A percentile compares a stretch with the other conserved stretches of the same genome.
phyloP scores from a whole-genome alignment of 2,113 vertebrate genomes.

The Pseudolaguvia tuberculata region DNA sequence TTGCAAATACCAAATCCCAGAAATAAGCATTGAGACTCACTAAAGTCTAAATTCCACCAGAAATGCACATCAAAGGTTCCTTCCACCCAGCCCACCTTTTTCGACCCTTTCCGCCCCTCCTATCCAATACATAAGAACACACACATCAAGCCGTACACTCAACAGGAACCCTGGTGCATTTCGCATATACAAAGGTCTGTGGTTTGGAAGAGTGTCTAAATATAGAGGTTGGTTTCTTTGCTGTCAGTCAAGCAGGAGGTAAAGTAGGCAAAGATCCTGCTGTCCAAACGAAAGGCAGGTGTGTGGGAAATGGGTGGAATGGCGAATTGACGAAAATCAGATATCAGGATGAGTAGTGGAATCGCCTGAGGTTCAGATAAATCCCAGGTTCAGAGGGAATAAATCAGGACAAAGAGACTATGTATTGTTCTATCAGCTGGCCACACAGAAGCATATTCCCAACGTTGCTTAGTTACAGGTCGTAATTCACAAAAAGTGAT shows the following conservation, averaged over 20 bases:
- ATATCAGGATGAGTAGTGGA: not conserved
- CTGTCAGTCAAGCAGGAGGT: conserved; percentile 59
- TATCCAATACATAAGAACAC: conserved; percentile 44
- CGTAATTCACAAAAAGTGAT: conserved; percentile 40
- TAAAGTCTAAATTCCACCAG: conserved; percentile 52
- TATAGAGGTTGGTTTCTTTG: conserved; percentile 63
- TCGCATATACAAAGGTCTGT: conserved; percentile 56
- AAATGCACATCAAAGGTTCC: conserved; percentile 59
- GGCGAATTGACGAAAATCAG: conserved; percentile 10
- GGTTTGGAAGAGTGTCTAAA: conserved; percentile 58
- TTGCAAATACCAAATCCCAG: not conserved
- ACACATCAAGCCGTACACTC: conserved; percentile 52
- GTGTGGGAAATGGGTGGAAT: conserved; percentile 19
- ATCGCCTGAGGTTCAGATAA: not conserved
- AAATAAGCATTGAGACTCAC: conserved; percentile 27
- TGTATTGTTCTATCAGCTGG: conserved; percentile 22
- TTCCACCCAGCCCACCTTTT: conserved; percentile 46
- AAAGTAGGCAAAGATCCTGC: conserved; percentile 40
- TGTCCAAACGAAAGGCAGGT: conserved; percentile 22
- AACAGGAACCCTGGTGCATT: conserved; percentile 52
- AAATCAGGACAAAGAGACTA: conserved; percentile 45
- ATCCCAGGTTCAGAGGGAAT: conserved; percentile 9
- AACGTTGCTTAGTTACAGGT: conserved; percentile 48
- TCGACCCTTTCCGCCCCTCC: conserved; percentile 48
- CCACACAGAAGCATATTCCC: conserved; percentile 44